phyloP scores from a whole-genome alignment of 1,140 invertebrate species.

The Zaprionus nigranus region DNA sequence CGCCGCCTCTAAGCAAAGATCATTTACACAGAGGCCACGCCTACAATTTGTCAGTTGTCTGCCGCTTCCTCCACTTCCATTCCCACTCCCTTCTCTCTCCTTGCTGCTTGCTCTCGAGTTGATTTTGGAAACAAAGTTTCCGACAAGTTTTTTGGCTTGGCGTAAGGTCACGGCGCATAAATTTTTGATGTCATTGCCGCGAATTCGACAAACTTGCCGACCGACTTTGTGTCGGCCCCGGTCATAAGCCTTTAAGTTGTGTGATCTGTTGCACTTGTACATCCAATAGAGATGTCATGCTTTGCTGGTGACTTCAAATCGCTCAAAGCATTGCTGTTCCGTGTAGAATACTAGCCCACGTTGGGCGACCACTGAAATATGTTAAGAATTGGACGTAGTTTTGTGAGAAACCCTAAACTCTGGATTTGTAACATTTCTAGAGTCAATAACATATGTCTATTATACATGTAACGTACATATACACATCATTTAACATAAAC shows the following conservation, averaged over 20 bases:
- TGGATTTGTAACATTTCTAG: background rate
- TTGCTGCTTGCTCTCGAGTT: background rate
- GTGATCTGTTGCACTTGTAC: background rate
- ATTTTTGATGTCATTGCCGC: conserved; percentile 72
- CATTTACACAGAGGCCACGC: conserved; percentile 29
- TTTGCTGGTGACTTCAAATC: background rate
- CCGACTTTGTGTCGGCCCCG: conserved; percentile 42
- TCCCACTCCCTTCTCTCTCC: background rate
- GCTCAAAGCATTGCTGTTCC: background rate
- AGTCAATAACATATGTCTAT: background rate
- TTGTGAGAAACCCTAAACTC: background rate
- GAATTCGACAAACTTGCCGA: conserved; percentile 57
- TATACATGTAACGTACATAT: too few relatives aligned
- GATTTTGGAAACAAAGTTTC: conserved; percentile 53
- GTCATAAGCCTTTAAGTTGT: conserved; percentile 65
- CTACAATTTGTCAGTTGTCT: background rate
- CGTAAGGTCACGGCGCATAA: conserved; percentile 65
- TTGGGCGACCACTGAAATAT: background rate
- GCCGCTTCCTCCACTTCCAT: background rate
- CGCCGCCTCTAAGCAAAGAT: conserved; percentile 16
- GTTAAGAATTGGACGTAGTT: background rate
- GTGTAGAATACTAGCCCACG: background rate
- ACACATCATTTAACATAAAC: too few relatives aligned
- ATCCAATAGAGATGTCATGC: background rate
- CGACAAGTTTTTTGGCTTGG: conserved; percentile 61